Percentiles rank a stretch among this genome's conserved stretches.
These are phyloP conservation scores for Gallinago undulata DNA, from an alignment of 2,113 vertebrate genomes.

Conservation along the genomic window DNA sequence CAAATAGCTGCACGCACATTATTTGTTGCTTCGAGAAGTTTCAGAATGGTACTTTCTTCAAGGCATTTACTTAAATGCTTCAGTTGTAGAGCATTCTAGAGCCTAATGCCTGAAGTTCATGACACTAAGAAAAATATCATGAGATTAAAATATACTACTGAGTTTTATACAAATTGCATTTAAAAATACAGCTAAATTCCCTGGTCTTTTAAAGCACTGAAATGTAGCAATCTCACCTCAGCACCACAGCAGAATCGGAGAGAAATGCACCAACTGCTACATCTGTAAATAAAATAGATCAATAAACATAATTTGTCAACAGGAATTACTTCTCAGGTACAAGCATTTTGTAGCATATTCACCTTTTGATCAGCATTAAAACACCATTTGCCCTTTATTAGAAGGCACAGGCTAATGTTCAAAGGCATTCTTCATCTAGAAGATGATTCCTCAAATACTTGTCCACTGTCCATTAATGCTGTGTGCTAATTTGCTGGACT, in stretches of 20 bases:
- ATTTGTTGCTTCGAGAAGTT: not conserved
- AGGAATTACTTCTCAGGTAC: slow-evolving; percentile 31
- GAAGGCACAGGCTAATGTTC: not conserved
- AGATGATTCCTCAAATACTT: not conserved
- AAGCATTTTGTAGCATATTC: not conserved
- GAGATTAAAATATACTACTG: not conserved
- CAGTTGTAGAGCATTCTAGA: not conserved
- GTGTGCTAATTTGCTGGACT: not conserved
- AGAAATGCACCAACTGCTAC: slow-evolving; percentile 92
- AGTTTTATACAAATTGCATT: not conserved
- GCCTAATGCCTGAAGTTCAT: not conserved
- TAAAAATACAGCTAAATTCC: slow-evolving; percentile 14
- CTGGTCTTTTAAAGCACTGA: not conserved
- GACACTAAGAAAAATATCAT: not conserved
- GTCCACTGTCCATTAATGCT: not conserved
- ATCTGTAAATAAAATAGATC: slow-evolving; percentile 77
- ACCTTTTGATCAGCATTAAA: slow-evolving; percentile 36
- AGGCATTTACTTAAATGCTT: not conserved
- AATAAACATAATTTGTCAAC: slow-evolving; percentile 34
- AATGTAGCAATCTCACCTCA: slow-evolving; percentile 81
- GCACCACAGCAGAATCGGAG: slow-evolving; percentile 87
- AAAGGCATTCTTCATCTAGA: not conserved
- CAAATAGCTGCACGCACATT: not conserved
- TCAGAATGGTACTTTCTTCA: not conserved
- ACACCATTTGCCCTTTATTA: slow-evolving; percentile 32